Evolutionary conservation across 1,140 invertebrate species (phyloP).

Genomic region (Drosophila seguyi): DNA sequence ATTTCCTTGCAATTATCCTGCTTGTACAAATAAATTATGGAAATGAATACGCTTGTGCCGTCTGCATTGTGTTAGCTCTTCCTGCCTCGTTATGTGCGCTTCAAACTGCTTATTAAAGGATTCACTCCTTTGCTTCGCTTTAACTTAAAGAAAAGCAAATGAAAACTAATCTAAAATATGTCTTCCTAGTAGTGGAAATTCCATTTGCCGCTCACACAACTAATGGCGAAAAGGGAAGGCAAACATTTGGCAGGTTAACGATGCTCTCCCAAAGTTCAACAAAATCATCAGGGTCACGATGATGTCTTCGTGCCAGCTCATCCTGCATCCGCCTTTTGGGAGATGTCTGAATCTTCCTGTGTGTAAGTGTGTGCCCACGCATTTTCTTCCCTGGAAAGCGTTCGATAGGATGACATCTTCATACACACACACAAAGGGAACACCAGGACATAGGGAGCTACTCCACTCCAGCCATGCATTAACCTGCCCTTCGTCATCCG

Average conservation of each 20-base stretch:
- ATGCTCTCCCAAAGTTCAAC: conserved; percentile 26
- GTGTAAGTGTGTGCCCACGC: conserved; percentile 28
- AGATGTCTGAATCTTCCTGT: conserved; percentile 26
- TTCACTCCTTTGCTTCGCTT: not conserved
- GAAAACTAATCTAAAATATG: not conserved
- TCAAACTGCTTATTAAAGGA: not conserved
- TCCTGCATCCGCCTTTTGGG: conserved; percentile 8
- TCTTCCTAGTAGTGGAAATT: not conserved
- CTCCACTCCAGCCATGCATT: conserved; percentile 26
- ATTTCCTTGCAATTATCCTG: not conserved
- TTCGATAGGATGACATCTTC: conserved; percentile 27
- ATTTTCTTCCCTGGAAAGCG: conserved; percentile 15
- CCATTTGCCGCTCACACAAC: conserved; percentile 19
- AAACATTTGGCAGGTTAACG: conserved; percentile 43
- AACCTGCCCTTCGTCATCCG: conserved; percentile 25
- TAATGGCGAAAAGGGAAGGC: conserved; percentile 4
- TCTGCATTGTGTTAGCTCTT: not conserved
- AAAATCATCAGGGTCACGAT: conserved; percentile 27
- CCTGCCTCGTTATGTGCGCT: not conserved
- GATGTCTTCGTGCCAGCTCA: conserved; percentile 30
- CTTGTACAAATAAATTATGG: not conserved
- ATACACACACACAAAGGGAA: not conserved
- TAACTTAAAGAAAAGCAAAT: not conserved
- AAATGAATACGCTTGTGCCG: conserved; percentile 1
- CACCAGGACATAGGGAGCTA: not conserved